Evolutionary conservation across 1,140 invertebrate genomes (phyloP).

Genomic region (Tribolium madens): DNA sequence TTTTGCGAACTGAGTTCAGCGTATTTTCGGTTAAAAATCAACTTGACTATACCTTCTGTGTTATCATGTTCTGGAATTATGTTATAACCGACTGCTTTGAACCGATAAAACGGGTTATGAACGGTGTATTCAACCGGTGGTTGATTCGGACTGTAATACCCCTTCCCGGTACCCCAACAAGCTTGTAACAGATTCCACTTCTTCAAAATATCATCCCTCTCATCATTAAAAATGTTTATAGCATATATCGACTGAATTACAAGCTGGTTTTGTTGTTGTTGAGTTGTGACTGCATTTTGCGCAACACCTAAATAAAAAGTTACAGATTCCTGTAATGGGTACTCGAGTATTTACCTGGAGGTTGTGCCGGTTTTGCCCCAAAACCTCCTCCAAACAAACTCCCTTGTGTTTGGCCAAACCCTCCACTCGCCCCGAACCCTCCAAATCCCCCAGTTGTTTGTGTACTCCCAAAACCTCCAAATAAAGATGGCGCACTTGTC

Average conservation of each 20-base stretch:
- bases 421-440: constrained; percentile 69
- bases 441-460: constrained; percentile 64
- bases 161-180: constrained; percentile 86
- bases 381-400: constrained; percentile 67
- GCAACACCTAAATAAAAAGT: constrained; percentile 16
- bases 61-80: constrained; percentile 84
- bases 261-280: constrained; percentile 64
- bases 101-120: constrained; percentile 91
- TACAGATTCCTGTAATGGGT: neutral
- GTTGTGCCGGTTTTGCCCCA: constrained; percentile 63
- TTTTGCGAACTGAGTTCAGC: constrained; percentile 81
- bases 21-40: constrained; percentile 85
- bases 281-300: constrained; percentile 5
- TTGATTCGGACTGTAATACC: constrained; percentile 80
- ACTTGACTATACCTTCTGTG: constrained; percentile 87
- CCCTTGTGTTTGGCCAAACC: constrained; percentile 67
- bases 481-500: constrained; percentile 53
- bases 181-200: constrained; percentile 96
- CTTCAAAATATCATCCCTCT: constrained; percentile 89
- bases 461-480: constrained; percentile 65
- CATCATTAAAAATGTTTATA: constrained; percentile 91
- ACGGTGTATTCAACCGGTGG: constrained; percentile 86
- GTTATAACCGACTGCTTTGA: constrained; percentile 93
- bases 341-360: constrained; percentile 26
- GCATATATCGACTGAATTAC: constrained; percentile 62